phyloP scores from a whole-genome alignment of 2,113 vertebrate species.

The Atrichornis clamosus region DNA sequence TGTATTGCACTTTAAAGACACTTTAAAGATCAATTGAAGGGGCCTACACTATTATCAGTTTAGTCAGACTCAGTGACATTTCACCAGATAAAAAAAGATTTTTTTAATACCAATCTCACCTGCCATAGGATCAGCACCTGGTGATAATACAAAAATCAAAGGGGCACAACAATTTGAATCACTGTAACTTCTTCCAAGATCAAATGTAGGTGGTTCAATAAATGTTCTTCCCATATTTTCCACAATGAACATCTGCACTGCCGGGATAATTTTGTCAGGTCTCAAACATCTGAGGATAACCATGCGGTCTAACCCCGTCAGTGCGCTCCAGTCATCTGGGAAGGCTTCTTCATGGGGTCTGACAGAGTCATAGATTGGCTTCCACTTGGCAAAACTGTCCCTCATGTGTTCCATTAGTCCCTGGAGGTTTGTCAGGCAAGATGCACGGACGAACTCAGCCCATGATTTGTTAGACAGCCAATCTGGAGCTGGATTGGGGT shows the following conservation, averaged over 20 bases:
- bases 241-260: slow-evolving; percentile 82
- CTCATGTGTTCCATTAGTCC: slow-evolving; percentile 79
- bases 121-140: slow-evolving; percentile 91
- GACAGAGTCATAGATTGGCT: slow-evolving; percentile 83
- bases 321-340: slow-evolving; percentile 74
- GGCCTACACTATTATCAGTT: not conserved
- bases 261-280: slow-evolving; percentile 88
- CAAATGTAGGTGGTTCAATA: slow-evolving; percentile 88
- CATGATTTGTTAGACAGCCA: slow-evolving; percentile 90
- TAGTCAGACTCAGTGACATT: not conserved
- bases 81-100: not conserved
- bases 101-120: slow-evolving; percentile 71
- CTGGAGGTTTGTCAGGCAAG: slow-evolving; percentile 70
- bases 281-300: slow-evolving; percentile 85
- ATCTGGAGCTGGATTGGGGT: slow-evolving; percentile 83
- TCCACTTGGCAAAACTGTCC: slow-evolving; percentile 75
- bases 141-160: slow-evolving; percentile 89
- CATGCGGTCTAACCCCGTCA: slow-evolving; percentile 79
- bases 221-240: slow-evolving; percentile 82
- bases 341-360: slow-evolving; percentile 80
- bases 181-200: slow-evolving; percentile 84
- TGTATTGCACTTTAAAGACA: not conserved
- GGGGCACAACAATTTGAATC: slow-evolving; percentile 89
- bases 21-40: not conserved
- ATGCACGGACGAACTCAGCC: slow-evolving; percentile 86